Percentiles rank a stretch among this genome's conserved stretches.
Evolutionary conservation across 2,888 invertebrate genomes (phyloP).

Genomic region (Chorisops tibialis): DNA sequence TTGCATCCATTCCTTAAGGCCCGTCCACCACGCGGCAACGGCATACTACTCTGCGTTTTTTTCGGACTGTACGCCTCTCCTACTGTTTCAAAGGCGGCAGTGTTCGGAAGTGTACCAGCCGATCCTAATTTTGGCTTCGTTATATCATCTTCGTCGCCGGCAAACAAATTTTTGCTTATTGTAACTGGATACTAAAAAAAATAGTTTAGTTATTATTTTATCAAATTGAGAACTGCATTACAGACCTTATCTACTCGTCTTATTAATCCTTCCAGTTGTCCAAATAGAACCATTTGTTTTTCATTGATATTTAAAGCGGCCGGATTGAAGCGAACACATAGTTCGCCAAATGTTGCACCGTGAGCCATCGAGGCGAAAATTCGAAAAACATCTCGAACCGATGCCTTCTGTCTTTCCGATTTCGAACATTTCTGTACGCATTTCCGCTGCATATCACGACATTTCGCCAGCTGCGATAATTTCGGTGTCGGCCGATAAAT

Average conservation of each 20-base stretch:
- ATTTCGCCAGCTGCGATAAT: constrained; percentile 63
- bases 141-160: constrained; percentile 33
- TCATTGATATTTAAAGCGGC: constrained; percentile 73
- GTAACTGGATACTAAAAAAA: constrained; percentile 56
- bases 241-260: constrained; percentile 74
- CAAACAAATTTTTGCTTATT: constrained; percentile 42
- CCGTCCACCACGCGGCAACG: constrained; percentile 32
- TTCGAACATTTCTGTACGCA: constrained; percentile 69
- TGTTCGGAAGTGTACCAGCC: constrained; percentile 27
- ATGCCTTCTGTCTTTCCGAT: constrained; percentile 63
- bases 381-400: constrained; percentile 67
- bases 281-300: constrained; percentile 80
- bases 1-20: constrained; percentile 7
- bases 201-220: not conserved
- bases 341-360: constrained; percentile 71
- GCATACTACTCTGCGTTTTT: constrained; percentile 28
- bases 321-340: constrained; percentile 72
- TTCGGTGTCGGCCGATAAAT: constrained; percentile 72
- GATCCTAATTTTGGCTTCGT: constrained; percentile 32
- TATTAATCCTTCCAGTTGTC: constrained; percentile 79
- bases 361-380: constrained; percentile 75
- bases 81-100: constrained; percentile 23
- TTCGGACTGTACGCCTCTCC: not conserved
- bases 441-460: constrained; percentile 63
- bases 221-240: not conserved